Conservation (phyloP, 2,888 invertebrate genomes). For the Parnassius orleans region DNA sequence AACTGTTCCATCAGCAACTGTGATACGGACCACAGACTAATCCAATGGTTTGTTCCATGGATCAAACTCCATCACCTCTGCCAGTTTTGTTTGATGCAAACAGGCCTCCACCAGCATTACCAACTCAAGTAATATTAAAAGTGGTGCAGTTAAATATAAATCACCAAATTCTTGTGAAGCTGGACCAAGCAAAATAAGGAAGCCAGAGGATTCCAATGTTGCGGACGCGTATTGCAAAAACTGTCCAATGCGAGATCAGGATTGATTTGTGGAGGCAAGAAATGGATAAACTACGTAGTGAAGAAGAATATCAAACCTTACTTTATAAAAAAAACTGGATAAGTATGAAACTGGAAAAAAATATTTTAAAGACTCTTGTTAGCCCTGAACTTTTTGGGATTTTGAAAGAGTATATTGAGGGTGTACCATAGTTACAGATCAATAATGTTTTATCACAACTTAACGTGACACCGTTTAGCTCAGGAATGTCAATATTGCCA, state of each 20-base stretch:
- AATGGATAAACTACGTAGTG: conserved; percentile 40
- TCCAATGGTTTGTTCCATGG: conserved; percentile 29
- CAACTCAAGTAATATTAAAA: conserved; percentile 32
- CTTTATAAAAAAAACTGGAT: conserved; percentile 41
- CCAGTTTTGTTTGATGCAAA: conserved; percentile 48
- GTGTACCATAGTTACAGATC: conserved; percentile 30
- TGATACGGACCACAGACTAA: conserved; percentile 4
- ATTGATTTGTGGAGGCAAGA: conserved; percentile 41
- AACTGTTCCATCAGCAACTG: no score
- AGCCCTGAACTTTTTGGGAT: conserved; percentile 38
- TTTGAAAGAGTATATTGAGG: conserved; percentile 48
- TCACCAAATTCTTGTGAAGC: conserved; percentile 39
- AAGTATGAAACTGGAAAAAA: conserved; percentile 40
- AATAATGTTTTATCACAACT: conserved; percentile 33
- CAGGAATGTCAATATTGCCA: conserved; percentile 33
- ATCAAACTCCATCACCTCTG: conserved; percentile 37
- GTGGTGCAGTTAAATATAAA: conserved; percentile 41
- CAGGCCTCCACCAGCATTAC: conserved; percentile 57
- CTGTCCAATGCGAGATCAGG: conserved; percentile 62
- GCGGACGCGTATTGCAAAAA: conserved; percentile 51
- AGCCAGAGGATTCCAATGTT: conserved; percentile 43
- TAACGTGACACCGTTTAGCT: conserved; percentile 29
- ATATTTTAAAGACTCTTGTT: conserved; percentile 35
- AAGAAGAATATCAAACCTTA: conserved; percentile 41
- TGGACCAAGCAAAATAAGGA: conserved; percentile 59